Percentiles rank a stretch among this genome's conserved stretches.
phyloP scores from a whole-genome alignment of 2,888 invertebrate species.

The Acrocyrtus sp. region DNA sequence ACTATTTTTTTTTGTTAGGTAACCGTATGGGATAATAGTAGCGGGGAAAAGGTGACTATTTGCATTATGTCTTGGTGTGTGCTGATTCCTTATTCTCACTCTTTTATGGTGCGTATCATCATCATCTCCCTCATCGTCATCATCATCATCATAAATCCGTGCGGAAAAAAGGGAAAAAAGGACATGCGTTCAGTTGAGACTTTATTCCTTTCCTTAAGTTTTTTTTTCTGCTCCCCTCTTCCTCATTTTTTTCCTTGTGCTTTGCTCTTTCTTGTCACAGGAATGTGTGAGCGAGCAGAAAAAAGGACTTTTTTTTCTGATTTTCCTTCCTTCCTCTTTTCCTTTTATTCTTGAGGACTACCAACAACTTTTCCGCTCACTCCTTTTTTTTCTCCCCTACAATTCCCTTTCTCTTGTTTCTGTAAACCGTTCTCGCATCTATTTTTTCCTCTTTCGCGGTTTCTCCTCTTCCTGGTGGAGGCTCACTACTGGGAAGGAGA shows the following conservation, averaged over 20 bases:
- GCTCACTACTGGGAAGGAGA: neutral
- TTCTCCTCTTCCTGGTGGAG: too few species aligned
- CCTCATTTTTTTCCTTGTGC: constrained; percentile 3
- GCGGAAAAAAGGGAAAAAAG: constrained; percentile 23
- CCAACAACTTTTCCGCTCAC: neutral
- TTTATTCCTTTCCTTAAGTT: neutral
- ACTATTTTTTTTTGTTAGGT: too few species aligned
- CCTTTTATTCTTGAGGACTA: neutral
- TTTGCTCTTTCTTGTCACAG: constrained; percentile 4
- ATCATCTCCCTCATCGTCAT: constrained; percentile 13
- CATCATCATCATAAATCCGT: constrained; percentile 33
- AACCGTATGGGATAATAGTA: neutral
- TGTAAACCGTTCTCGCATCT: too few species aligned
- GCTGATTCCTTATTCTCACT: constrained; percentile 35
- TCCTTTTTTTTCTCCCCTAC: neutral
- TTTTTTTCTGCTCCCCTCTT: constrained; percentile 11
- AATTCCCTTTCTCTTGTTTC: neutral
- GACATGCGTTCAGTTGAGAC: constrained; percentile 13
- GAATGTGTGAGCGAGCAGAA: neutral
- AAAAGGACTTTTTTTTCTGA: constrained; percentile 3
- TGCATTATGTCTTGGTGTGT: constrained; percentile 27
- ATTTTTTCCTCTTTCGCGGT: too few species aligned
- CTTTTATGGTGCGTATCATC: constrained; percentile 19
- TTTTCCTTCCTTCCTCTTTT: constrained; percentile 18
- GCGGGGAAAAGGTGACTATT: constrained; percentile 11